phyloP scores from a whole-genome alignment of 2,888 invertebrate genomes.

The Lutraria lutraria region DNA sequence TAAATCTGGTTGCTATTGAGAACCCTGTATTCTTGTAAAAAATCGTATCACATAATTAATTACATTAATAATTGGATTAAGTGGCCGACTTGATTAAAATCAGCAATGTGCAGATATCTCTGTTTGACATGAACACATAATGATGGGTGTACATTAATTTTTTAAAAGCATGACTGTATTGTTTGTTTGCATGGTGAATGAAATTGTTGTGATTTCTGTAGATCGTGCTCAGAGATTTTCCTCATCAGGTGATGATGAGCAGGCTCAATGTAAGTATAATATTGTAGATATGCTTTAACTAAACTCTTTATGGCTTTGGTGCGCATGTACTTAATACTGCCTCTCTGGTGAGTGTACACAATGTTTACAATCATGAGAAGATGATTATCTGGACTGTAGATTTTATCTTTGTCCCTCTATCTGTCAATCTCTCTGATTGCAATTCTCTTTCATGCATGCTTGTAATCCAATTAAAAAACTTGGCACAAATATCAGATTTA shows the following conservation, averaged over 20 bases:
- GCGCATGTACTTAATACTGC: slow-evolving; percentile 6
- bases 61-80: no score
- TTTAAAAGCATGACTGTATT: slow-evolving; percentile 9
- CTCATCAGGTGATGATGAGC: slow-evolving; percentile 68
- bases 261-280: slow-evolving; percentile 58
- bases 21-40: no score
- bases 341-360: neutral
- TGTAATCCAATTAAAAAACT: neutral
- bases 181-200: slow-evolving; percentile 23
- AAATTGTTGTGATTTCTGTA: slow-evolving; percentile 44
- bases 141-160: neutral
- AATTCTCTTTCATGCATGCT: neutral
- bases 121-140: neutral
- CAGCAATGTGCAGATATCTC: neutral
- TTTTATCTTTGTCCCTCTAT: no score
- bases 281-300: neutral
- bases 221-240: slow-evolving; percentile 69
- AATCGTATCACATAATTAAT: no score
- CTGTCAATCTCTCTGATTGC: neutral
- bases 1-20: no score
- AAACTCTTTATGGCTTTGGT: neutral
- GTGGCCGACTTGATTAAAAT: neutral
- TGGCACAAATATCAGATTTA: neutral
- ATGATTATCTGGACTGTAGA: no score
- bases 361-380: no score